These are phyloP conservation scores for Ailuropoda melanoleuca DNA, from an alignment of 2,113 vertebrate species.

Conservation along the genomic window DNA sequence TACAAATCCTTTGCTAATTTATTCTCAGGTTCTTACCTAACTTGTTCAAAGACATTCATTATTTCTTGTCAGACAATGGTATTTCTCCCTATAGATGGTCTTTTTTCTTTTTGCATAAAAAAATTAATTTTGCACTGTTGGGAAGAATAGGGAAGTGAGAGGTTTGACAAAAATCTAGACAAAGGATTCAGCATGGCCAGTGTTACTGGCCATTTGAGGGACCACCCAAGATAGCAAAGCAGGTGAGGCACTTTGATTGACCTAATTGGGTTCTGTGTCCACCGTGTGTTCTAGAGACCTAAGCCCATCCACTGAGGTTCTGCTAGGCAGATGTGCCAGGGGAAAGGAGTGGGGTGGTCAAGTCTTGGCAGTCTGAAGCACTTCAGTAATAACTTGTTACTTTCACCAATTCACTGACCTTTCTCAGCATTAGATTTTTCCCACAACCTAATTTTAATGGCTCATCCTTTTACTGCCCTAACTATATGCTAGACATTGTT, in stretches of 20 bases:
- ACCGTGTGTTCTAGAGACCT: not conserved
- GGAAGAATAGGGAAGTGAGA: not conserved
- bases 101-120: not conserved
- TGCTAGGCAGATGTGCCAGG: not conserved
- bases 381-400: not conserved
- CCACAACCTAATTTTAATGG: not conserved
- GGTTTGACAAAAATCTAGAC: not conserved
- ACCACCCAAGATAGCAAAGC: not conserved
- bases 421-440: not conserved
- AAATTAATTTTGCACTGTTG: not conserved
- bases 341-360: not conserved
- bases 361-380: not conserved
- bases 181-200: not conserved
- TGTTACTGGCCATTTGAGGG: not conserved
- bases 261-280: fast-evolving
- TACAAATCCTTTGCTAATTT: not conserved
- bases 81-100: not conserved
- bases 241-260: not conserved
- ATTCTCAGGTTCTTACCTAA: not conserved
- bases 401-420: not conserved
- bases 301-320: not conserved
- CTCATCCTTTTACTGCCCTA: not conserved
- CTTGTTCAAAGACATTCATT: not conserved
- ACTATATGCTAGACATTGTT: not conserved
- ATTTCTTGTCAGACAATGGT: not conserved